Conservation (phyloP, 2,888 invertebrate genomes). For the Epistrophella euchroma region DNA sequence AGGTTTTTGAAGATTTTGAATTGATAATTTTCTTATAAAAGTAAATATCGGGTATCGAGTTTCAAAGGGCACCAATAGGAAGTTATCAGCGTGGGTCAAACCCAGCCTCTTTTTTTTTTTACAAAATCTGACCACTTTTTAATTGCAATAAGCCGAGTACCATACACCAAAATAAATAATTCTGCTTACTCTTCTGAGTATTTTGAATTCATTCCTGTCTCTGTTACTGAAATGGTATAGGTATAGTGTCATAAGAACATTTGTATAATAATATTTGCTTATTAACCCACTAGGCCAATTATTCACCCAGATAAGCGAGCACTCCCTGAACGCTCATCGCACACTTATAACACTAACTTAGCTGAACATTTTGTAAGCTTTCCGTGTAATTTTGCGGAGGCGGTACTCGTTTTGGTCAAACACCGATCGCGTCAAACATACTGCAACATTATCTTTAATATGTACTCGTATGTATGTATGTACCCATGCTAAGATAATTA, state of each 20-base stretch:
- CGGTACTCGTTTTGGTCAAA: conserved; percentile 18
- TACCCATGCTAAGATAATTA: conserved; percentile 65
- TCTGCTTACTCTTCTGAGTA: no score
- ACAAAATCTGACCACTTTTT: no score
- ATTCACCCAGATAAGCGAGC: conserved; percentile 34
- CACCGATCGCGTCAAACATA: conserved; percentile 22
- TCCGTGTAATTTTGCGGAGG: conserved; percentile 40
- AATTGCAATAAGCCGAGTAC: no score
- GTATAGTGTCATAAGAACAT: conserved; percentile 38
- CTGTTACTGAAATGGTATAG: not conserved
- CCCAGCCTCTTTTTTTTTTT: no score
- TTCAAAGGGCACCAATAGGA: no score
- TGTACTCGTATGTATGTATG: not conserved
- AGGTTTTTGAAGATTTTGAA: no score
- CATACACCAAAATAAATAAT: no score
- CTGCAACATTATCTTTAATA: not conserved
- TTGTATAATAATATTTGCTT: conserved; percentile 51
- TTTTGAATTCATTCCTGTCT: not conserved
- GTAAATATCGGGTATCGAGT: no score
- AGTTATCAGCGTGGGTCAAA: no score
- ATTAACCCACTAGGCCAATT: conserved; percentile 66
- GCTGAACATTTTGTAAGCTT: conserved; percentile 38
- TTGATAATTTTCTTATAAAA: no score
- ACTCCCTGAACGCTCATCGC: not conserved
- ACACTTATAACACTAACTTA: conserved; percentile 19